Conservation (phyloP, 2,888 invertebrate species). For the Idaea biselata region DNA sequence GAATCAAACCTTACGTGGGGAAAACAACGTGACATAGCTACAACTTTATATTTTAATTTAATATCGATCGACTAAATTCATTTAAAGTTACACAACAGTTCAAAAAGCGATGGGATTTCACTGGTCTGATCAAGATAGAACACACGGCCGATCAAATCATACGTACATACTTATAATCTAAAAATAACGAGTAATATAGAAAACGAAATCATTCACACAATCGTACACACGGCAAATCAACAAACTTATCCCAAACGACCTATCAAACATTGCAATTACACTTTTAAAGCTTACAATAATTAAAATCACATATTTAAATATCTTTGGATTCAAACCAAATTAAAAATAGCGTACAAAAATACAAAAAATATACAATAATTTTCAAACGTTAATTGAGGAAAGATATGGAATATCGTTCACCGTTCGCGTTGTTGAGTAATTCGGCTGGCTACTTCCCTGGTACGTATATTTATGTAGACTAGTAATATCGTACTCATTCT, state of each 20-base stretch:
- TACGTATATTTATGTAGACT: constrained; percentile 23
- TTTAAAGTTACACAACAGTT: background rate
- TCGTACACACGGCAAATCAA: constrained; percentile 41
- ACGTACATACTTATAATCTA: constrained; percentile 1
- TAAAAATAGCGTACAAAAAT: constrained; percentile 77
- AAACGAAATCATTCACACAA: constrained; percentile 13
- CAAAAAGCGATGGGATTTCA: background rate
- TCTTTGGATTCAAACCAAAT: constrained; percentile 77
- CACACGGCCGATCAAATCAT: background rate
- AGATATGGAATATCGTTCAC: constrained; percentile 36
- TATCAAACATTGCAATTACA: constrained; percentile 64
- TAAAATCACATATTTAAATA: constrained; percentile 79
- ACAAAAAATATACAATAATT: constrained; percentile 73
- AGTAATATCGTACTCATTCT: constrained; percentile 11
- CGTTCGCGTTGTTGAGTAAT: constrained; percentile 22
- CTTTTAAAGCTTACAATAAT: constrained; percentile 76
- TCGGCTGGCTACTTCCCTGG: constrained; percentile 22
- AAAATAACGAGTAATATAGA: constrained; percentile 8
- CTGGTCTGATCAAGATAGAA: background rate
- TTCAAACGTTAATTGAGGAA: constrained; percentile 47
- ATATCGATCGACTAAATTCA: background rate
- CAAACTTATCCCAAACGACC: constrained; percentile 54
- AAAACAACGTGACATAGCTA: background rate
- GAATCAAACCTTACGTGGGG: background rate
- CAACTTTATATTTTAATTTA: no score